Percentiles rank a stretch among this genome's conserved stretches.
phyloP scores from a whole-genome alignment of 2,797 vertebrate genomes.

The Hapalemur alaotrensis region DNA sequence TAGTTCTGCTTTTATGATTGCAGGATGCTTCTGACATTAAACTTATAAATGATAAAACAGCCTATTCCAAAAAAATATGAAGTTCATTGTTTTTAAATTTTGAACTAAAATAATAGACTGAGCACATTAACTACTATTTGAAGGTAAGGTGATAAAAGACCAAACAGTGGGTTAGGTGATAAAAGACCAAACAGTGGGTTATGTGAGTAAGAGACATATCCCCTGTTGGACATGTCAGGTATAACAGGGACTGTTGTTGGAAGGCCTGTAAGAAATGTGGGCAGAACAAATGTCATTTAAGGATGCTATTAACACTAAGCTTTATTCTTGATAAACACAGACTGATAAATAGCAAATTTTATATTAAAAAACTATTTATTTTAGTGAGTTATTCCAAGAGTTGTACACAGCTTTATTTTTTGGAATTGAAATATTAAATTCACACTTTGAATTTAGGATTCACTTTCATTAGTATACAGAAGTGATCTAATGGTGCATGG shows the following conservation, averaged over 20 bases:
- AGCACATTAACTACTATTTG: background rate
- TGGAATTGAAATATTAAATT: background rate
- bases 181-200: background rate
- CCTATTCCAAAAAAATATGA: background rate
- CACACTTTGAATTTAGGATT: background rate
- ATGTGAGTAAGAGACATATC: background rate
- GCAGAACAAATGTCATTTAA: background rate
- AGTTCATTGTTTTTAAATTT: background rate
- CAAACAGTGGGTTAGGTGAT: background rate
- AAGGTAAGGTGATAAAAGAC: background rate
- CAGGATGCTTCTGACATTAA: background rate
- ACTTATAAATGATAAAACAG: background rate
- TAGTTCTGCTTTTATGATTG: background rate
- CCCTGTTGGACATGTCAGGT: no score
- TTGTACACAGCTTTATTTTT: background rate
- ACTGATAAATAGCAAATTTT: background rate
- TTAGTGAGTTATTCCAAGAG: background rate
- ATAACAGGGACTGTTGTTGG: background rate
- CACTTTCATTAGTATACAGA: background rate
- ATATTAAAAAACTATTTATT: background rate
- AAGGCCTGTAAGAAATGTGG: background rate
- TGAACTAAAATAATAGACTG: background rate
- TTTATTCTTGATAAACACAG: background rate
- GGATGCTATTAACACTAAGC: background rate
- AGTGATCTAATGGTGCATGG: background rate